A percentile compares a stretch with the other conserved stretches of the same genome.
Evolutionary conservation across 2,797 vertebrate species (phyloP).

Genomic region (Crenichthys baileyi): DNA sequence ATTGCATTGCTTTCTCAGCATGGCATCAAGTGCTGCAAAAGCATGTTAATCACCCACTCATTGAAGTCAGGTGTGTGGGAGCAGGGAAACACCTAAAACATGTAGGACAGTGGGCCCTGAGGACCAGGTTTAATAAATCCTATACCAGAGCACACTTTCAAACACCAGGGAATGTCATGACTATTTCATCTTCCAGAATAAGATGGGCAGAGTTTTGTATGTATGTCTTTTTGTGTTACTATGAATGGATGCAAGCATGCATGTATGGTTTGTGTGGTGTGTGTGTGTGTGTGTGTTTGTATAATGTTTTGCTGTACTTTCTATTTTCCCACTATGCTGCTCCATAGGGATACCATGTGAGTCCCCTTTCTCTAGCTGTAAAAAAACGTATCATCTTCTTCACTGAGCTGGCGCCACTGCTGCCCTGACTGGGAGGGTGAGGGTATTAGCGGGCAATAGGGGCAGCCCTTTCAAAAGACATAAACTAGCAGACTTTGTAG

Average conservation of each 20-base stretch:
- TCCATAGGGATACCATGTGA: conserved; percentile 87
- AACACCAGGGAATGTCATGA: conserved; percentile 71
- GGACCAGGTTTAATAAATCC: too few relatives aligned
- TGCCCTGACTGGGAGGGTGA: conserved; percentile 66
- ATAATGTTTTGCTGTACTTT: conserved; percentile 87
- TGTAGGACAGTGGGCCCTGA: too few relatives aligned
- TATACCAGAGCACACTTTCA: conserved; percentile 22
- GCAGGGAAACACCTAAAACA: too few relatives aligned
- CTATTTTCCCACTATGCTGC: conserved; percentile 87
- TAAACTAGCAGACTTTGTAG: conserved; percentile 42
- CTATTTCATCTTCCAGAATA: conserved; percentile 53
- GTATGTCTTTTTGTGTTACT: conserved; percentile 45
- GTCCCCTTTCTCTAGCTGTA: conserved; percentile 84
- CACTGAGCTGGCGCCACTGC: conserved; percentile 86
- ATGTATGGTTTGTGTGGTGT: conserved; percentile 48
- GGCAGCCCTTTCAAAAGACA: conserved; percentile 48
- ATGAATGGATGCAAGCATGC: conserved; percentile 61
- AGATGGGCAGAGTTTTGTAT: conserved; percentile 40
- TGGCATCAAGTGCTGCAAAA: too few relatives aligned
- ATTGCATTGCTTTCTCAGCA: too few relatives aligned
- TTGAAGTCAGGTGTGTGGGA: too few relatives aligned
- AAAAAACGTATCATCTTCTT: conserved; percentile 76
- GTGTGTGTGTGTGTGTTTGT: conserved; percentile 68
- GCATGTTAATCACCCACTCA: too few relatives aligned
- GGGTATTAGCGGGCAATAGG: conserved; percentile 41